Evolutionary conservation across 2,797 vertebrate genomes (phyloP).

Genomic region (Ceryle rudis): DNA sequence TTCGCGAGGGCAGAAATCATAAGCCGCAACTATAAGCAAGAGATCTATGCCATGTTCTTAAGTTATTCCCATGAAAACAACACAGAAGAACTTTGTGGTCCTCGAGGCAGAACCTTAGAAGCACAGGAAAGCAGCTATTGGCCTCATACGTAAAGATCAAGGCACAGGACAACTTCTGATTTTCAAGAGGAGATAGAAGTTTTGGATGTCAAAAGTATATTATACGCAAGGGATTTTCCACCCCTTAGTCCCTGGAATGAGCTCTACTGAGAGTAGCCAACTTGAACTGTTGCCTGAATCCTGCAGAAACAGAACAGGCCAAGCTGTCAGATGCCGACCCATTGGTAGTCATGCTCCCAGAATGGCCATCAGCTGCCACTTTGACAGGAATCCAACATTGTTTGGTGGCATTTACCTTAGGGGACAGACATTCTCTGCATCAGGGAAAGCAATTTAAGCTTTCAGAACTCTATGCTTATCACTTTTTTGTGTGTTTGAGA

Average conservation of each 20-base stretch:
- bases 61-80: neutral
- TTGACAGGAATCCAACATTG: neutral
- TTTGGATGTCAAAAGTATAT: neutral
- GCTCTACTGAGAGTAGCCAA: neutral
- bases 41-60: neutral
- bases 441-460: neutral
- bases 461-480: neutral
- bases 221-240: neutral
- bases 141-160: neutral
- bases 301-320: neutral
- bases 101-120: neutral
- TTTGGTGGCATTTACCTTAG: neutral
- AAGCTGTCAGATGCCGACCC: neutral
- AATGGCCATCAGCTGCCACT: conserved; percentile 4
- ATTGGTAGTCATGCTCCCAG: neutral
- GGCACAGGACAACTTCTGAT: neutral
- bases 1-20: neutral
- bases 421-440: neutral
- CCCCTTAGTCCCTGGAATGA: neutral
- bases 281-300: neutral
- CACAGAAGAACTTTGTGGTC: neutral
- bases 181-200: neutral
- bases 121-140: neutral
- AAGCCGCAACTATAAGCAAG: neutral
- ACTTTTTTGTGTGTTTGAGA: neutral